A percentile compares a stretch with the other conserved stretches of the same genome.
phyloP scores from a whole-genome alignment of 2,113 vertebrate genomes.

The Ictidomys tridecemlineatus region DNA sequence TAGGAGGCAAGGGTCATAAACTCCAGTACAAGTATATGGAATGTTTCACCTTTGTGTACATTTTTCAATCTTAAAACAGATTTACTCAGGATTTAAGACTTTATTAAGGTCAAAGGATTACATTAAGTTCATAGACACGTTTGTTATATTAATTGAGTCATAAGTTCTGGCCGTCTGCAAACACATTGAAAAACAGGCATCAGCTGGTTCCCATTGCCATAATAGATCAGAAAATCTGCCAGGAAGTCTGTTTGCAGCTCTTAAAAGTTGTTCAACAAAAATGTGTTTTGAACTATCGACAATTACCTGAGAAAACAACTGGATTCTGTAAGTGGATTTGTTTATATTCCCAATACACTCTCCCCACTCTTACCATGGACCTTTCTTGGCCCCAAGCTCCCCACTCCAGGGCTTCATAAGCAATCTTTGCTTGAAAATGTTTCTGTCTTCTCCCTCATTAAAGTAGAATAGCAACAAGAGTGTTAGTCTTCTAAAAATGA shows the following conservation, averaged over 20 bases:
- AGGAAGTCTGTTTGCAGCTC: constrained; percentile 88
- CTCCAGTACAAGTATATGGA: constrained; percentile 15
- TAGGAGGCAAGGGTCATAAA: constrained; percentile 77
- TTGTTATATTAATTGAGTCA: constrained; percentile 90
- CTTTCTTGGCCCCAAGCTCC: background rate
- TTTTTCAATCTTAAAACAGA: constrained; percentile 81
- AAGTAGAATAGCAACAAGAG: background rate
- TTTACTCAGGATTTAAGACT: constrained; percentile 81
- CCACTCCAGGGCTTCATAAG: background rate
- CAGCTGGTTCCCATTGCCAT: constrained; percentile 89
- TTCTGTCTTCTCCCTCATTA: background rate
- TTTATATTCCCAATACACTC: constrained; percentile 53
- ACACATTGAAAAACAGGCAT: constrained; percentile 85
- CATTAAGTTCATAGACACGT: constrained; percentile 82
- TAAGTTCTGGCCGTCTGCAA: constrained; percentile 85
- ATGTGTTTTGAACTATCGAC: constrained; percentile 84
- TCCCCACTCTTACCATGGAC: background rate
- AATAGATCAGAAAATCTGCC: constrained; percentile 86
- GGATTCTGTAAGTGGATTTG: constrained; percentile 74
- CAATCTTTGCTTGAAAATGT: constrained; percentile 12
- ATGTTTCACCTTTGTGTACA: constrained; percentile 72
- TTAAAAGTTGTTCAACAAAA: constrained; percentile 86
- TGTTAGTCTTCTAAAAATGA: background rate
- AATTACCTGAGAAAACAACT: constrained; percentile 83
- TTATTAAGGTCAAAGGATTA: constrained; percentile 85